Conservation (phyloP, 2,797 vertebrate species). For the Astyanax mexicanus region DNA sequence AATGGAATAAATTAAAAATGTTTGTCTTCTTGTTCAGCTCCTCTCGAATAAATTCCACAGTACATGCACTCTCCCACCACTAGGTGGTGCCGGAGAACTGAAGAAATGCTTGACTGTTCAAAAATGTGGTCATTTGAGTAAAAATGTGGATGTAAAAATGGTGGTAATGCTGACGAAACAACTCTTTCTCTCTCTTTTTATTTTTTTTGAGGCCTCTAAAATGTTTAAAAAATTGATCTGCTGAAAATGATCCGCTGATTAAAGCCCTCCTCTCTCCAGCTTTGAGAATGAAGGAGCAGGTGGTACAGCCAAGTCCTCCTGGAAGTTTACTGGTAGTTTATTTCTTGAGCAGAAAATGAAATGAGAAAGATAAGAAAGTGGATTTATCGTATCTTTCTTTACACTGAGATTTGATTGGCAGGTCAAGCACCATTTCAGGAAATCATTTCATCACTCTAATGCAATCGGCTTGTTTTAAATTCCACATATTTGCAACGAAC, state of each 20-base stretch:
- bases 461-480: not conserved
- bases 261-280: not conserved
- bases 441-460: constrained; percentile 18
- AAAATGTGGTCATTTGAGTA: constrained; percentile 4
- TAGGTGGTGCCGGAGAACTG: constrained; percentile 29
- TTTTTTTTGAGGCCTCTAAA: no score
- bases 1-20: no score
- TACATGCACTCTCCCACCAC: constrained; percentile 29
- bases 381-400: not conserved
- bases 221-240: no score
- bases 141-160: not conserved
- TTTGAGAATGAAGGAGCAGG: constrained; percentile 5
- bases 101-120: constrained; percentile 13
- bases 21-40: not conserved
- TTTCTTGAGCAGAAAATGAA: not conserved
- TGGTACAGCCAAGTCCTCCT: not conserved
- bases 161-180: constrained; percentile 9
- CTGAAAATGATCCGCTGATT: constrained; percentile 20
- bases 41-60: not conserved
- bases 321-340: not conserved
- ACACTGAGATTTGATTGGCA: constrained; percentile 10
- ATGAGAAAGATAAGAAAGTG: not conserved
- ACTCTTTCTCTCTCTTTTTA: not conserved
- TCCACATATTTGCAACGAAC: no score
- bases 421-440: constrained; percentile 39